Base-by-base conservation (phyloP, 2,113 vertebrate species). In the Chrysochloris asiatica region DNA sequence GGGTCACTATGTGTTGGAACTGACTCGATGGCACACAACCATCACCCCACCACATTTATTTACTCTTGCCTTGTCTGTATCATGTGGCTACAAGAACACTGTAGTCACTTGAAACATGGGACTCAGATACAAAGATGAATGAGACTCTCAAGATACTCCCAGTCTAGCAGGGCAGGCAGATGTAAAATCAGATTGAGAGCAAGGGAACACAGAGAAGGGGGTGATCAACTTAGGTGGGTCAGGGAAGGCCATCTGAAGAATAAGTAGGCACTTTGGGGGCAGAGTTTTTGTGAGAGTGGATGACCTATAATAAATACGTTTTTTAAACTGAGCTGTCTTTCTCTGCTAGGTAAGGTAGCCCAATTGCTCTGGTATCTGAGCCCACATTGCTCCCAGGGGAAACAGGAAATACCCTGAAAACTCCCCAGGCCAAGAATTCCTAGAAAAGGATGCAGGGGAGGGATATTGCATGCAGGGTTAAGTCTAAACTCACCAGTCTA, bases 351-450 rank as follows among this genome's bases (percentile, higher is more conserved):
- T 36, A 67, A 67, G 63, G n/a, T 16, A 67, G 33, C 63, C 63
- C 63, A 67, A 36, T n/a, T n/a, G 13, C n/a, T 73, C 10, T 13
- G 43, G 54, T 59, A 65, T 22, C 71, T 56, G 63, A 83, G 73
- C 43, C 30, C 30, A 17, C 21, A 19, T 47, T 43, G 36, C 67
- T 80, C 17, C 65, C 6, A 2, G 16, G n/a, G 77, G 52, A 86
- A 83, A 83, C 52, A 72, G 63, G 63, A 67, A 67, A 86, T 81
- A 21, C 69, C 36, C 36, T 71, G 86, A 85, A 83, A 90, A 41
- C 43, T 47, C 38, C 28, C 45, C 48, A n/a, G n/a, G n/a, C 75
- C 43, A 38, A 26, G 50, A 61, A 76, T 59, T 80, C 47, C 48
- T 69, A 45, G 75, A 38, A 83, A 12, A 61, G 22, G 43, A 56